Conservation (phyloP, 2,888 invertebrate genomes). For the Ctenicera cuprea region DNA sequence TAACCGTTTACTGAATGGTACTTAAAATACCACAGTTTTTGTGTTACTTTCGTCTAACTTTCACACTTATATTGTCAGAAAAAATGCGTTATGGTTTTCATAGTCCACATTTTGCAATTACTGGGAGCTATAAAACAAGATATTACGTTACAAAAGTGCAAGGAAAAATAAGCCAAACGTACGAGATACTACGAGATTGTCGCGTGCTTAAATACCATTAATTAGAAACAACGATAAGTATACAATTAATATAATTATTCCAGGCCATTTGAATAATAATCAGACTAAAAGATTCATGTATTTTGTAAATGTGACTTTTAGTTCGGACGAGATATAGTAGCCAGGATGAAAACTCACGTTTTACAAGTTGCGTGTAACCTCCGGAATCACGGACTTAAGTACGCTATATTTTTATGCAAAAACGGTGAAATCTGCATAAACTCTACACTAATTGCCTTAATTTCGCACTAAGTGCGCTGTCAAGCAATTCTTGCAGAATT, state of each 20-base stretch:
- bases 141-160: background rate
- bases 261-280: constrained; percentile 32
- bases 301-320: constrained; percentile 23
- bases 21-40: background rate
- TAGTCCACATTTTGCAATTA: background rate
- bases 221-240: constrained; percentile 39
- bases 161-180: constrained; percentile 1
- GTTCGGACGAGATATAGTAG: background rate
- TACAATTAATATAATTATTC: constrained; percentile 42
- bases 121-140: background rate
- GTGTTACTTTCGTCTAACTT: constrained; percentile 10
- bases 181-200: background rate
- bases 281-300: constrained; percentile 23
- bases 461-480: background rate
- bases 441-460: constrained; percentile 14
- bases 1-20: constrained; percentile 10
- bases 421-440: constrained; percentile 6
- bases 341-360: background rate
- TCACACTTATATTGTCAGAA: background rate
- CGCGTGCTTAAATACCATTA: constrained; percentile 42
- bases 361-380: constrained; percentile 9
- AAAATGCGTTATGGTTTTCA: background rate
- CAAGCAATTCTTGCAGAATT: constrained; percentile 12
- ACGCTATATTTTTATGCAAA: constrained; percentile 1
- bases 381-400: constrained; percentile 10